phyloP scores from a whole-genome alignment of 2,888 invertebrate genomes.

The Tineola bisselliella region DNA sequence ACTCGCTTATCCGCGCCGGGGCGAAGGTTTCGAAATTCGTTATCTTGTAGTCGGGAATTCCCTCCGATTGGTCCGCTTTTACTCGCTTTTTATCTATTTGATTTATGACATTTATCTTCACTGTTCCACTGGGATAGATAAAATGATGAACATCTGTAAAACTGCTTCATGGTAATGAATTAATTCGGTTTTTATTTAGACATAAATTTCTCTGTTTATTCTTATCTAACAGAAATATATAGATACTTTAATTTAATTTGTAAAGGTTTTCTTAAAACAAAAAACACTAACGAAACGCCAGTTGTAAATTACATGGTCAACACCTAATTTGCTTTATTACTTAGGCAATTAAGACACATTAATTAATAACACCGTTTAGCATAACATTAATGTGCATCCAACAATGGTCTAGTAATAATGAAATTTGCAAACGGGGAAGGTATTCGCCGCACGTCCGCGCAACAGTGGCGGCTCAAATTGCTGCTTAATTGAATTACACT shows the following conservation, averaged over 20 bases:
- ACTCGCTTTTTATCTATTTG: slow-evolving; percentile 42
- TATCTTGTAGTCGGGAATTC: slow-evolving; percentile 4
- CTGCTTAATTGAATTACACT: slow-evolving; percentile 55
- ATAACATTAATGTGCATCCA: slow-evolving; percentile 19
- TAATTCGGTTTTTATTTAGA: neutral
- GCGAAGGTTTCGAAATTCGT: slow-evolving; percentile 10
- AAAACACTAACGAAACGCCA: no score
- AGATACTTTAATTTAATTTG: no score
- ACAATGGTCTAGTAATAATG: slow-evolving; percentile 37
- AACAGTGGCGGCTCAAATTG: slow-evolving; percentile 41
- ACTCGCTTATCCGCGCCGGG: neutral
- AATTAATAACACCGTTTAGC: neutral
- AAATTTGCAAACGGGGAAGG: slow-evolving; percentile 37
- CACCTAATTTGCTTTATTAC: neutral
- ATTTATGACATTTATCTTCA: slow-evolving; percentile 52
- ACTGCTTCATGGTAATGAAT: neutral
- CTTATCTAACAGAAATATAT: no score
- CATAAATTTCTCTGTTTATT: neutral
- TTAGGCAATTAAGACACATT: neutral
- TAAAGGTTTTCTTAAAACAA: no score
- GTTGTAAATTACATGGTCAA: no score
- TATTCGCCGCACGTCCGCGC: slow-evolving; percentile 53
- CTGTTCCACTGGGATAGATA: slow-evolving; percentile 2
- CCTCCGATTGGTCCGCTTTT: neutral
- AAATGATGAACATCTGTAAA: slow-evolving; percentile 9